These are phyloP conservation scores for Apogon hyalosoma DNA, from an alignment of 2,797 vertebrate genomes.

Conservation along the genomic window DNA sequence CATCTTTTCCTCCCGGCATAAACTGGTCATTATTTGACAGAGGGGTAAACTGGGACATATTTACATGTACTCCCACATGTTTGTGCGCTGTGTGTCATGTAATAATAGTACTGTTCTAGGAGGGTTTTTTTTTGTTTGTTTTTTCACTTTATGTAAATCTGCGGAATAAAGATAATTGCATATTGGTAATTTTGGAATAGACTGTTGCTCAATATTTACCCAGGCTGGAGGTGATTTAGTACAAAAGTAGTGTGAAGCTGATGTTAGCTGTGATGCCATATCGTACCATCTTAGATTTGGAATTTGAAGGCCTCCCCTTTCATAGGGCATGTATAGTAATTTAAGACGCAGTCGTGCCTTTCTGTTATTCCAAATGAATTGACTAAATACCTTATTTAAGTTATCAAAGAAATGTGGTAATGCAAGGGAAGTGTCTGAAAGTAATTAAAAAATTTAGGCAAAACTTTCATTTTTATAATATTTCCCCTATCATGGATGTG, in stretches of 20 bases:
- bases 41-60: no score
- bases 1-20: no score
- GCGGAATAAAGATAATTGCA: no score
- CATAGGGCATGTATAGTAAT: constrained; percentile 7
- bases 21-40: no score
- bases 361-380: constrained; percentile 21
- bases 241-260: constrained; percentile 24
- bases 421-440: constrained; percentile 25
- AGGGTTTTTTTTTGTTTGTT: no score
- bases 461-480: constrained; percentile 40
- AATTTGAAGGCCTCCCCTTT: not conserved
- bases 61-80: no score
- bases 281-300: constrained; percentile 17
- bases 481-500: constrained; percentile 36
- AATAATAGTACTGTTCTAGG: no score
- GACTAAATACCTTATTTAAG: not conserved
- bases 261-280: constrained; percentile 6
- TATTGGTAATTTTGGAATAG: not conserved
- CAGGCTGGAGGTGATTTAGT: not conserved
- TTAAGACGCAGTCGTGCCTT: constrained; percentile 4
- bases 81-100: no score
- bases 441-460: not conserved
- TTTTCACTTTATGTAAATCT: no score
- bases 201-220: constrained; percentile 25
- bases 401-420: not conserved